Percentiles rank a stretch among this genome's conserved stretches.
Conservation (phyloP, 2,888 invertebrate genomes). For the Kryphioiulus occultus region DNA sequence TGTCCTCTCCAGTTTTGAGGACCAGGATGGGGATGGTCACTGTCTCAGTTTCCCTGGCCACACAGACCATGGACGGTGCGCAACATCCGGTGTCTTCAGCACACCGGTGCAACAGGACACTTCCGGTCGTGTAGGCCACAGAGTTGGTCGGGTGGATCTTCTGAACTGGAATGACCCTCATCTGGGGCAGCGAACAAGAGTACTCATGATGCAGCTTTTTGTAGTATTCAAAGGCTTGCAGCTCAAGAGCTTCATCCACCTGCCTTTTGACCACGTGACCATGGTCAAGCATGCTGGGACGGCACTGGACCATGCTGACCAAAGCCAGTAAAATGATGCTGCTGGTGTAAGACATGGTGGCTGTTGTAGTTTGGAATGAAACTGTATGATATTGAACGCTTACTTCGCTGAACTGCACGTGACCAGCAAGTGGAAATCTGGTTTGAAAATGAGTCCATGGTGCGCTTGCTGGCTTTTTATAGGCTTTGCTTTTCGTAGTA, state of each 20-base stretch:
- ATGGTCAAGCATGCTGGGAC: not conserved
- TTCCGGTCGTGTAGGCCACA: constrained; percentile 21
- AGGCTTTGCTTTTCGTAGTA: not conserved
- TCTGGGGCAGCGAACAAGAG: not conserved
- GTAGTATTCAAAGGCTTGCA: constrained; percentile 43
- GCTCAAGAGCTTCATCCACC: not conserved
- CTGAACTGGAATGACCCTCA: constrained; percentile 45
- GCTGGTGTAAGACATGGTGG: not conserved
- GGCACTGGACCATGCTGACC: not conserved
- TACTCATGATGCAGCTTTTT: not conserved
- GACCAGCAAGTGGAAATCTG: not conserved
- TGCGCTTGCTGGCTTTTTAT: not conserved
- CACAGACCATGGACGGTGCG: not conserved
- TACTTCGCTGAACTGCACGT: no score
- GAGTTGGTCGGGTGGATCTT: constrained; percentile 33
- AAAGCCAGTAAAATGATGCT: not conserved
- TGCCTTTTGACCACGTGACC: not conserved
- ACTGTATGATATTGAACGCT: not conserved
- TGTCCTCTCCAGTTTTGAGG: not conserved
- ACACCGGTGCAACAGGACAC: constrained; percentile 42
- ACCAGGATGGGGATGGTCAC: constrained; percentile 37
- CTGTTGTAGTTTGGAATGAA: not conserved
- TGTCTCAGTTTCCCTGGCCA: not conserved
- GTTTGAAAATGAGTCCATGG: not conserved
- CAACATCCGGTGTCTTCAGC: constrained; percentile 48